Conservation (phyloP, 64 coral and sea anemone genomes). For the Platygyra sinensis region DNA sequence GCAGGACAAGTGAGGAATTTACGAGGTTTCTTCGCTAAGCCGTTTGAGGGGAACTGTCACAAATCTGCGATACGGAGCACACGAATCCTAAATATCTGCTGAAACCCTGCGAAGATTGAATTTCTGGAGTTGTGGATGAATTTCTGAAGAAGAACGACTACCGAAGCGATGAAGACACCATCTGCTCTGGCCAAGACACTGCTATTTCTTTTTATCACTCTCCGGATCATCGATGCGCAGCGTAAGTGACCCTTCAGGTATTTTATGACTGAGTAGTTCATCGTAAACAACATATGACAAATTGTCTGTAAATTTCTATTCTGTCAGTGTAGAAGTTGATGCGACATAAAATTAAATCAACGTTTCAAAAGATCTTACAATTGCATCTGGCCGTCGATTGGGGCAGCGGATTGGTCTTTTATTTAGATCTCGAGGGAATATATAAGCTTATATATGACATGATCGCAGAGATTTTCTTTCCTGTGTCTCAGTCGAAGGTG, state of each 20-base stretch:
- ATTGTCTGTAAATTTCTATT: no score
- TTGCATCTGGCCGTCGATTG: neutral
- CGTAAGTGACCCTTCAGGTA: neutral
- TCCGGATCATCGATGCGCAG: neutral
- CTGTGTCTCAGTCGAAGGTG: no score
- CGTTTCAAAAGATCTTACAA: no score
- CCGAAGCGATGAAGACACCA: neutral
- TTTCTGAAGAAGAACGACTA: neutral
- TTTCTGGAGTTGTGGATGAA: neutral
- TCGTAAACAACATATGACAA: neutral
- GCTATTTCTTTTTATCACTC: slow-evolving; percentile 10
- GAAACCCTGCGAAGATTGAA: neutral
- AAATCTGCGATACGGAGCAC: neutral
- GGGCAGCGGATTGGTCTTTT: neutral
- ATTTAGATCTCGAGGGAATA: no score
- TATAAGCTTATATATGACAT: no score
- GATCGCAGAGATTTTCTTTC: no score
- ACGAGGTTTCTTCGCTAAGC: neutral
- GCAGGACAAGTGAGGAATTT: slow-evolving; percentile 1
- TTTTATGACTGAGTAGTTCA: neutral
- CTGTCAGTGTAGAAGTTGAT: no score
- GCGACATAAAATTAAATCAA: no score
- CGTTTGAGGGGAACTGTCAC: neutral
- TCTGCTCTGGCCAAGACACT: neutral
- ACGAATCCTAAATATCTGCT: neutral